Conservation (phyloP, 1,140 invertebrate genomes). For the Papilio polyxenes region DNA sequence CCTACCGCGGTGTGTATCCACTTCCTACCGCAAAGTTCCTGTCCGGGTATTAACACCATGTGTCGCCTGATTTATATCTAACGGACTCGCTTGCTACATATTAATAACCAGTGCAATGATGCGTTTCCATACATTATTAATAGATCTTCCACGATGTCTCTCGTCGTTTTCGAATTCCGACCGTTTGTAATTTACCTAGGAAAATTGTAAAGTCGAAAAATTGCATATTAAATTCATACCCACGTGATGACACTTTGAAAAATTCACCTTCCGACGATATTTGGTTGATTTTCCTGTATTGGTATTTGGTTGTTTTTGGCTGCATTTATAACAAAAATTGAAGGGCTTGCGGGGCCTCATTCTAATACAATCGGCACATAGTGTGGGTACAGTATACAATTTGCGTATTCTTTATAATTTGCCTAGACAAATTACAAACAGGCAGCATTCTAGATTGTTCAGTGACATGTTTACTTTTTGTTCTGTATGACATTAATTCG, state of each 20-base stretch:
- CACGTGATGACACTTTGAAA: not conserved
- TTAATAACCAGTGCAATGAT: conserved; percentile 32
- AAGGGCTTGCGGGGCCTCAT: too few relatives aligned
- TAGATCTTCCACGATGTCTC: conserved; percentile 2
- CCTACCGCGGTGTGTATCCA: conserved; percentile 21
- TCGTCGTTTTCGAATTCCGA: not conserved
- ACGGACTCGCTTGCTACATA: conserved; percentile 26
- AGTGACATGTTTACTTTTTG: not conserved
- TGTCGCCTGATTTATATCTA: conserved; percentile 34
- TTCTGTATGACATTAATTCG: not conserved
- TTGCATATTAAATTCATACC: not conserved
- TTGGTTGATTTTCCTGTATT: too few relatives aligned
- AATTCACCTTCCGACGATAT: too few relatives aligned
- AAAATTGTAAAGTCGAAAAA: not conserved
- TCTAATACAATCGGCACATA: too few relatives aligned
- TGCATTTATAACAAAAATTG: too few relatives aligned
- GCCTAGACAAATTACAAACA: not conserved
- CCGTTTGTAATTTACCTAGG: not conserved
- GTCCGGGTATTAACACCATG: conserved; percentile 12
- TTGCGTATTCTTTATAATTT: too few relatives aligned
- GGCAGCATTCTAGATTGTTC: not conserved
- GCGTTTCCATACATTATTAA: conserved; percentile 29
- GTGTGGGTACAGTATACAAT: too few relatives aligned
- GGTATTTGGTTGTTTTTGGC: too few relatives aligned
- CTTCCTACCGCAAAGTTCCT: conserved; percentile 34